phyloP scores from a whole-genome alignment of 2,797 vertebrate genomes.

The Picus viridis region DNA sequence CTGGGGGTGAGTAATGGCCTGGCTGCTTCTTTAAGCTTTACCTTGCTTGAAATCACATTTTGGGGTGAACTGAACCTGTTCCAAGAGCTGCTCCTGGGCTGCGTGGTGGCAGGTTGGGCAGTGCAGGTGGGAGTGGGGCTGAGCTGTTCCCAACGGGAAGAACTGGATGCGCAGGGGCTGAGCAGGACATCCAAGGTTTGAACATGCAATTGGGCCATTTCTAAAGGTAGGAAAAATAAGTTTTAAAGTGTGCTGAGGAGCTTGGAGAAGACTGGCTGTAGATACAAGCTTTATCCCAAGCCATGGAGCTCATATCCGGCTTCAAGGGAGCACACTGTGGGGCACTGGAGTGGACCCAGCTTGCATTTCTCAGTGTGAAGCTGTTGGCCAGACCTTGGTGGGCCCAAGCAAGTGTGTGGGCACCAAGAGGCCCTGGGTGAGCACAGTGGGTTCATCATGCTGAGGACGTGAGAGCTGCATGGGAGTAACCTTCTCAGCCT shows the following conservation, averaged over 20 bases:
- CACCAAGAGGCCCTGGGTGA: background rate
- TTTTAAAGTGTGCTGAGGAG: background rate
- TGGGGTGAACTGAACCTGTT: background rate
- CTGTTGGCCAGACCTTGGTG: background rate
- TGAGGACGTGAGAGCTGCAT: accelerated
- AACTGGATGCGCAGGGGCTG: background rate
- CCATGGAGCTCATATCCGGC: background rate
- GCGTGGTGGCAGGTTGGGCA: background rate
- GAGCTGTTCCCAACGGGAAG: background rate
- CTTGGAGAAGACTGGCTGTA: background rate
- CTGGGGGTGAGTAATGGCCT: background rate
- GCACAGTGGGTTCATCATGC: accelerated
- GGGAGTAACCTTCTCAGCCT: background rate
- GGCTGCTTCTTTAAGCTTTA: background rate
- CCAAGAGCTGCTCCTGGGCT: background rate
- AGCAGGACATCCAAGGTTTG: background rate
- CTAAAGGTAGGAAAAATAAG: background rate
- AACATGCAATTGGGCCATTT: background rate
- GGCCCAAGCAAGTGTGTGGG: background rate
- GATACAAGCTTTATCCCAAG: background rate
- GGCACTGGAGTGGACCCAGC: accelerated
- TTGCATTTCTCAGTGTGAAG: background rate
- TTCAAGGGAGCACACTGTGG: accelerated
- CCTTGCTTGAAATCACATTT: background rate
- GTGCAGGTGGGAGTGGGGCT: background rate